A percentile compares a stretch with the other conserved stretches of the same genome.
These are phyloP conservation scores for Amiota minor DNA, from an alignment of 2,888 invertebrate species.

Conservation along the genomic window DNA sequence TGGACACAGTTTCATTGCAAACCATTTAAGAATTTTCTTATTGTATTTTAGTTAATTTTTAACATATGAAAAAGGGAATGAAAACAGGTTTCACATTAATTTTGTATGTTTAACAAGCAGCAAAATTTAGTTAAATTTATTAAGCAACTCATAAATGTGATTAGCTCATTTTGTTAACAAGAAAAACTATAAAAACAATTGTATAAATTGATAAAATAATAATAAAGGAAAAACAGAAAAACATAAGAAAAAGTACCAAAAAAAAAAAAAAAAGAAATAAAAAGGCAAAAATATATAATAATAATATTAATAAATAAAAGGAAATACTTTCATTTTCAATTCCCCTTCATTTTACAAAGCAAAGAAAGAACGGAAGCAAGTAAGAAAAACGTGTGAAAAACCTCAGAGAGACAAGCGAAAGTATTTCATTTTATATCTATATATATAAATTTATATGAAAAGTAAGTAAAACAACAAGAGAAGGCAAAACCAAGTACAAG, in stretches of 20 bases:
- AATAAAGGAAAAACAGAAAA: slow-evolving; percentile 14
- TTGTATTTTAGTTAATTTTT: too few species aligned
- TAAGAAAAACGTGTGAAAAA: slow-evolving; percentile 32
- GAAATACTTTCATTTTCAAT: slow-evolving; percentile 13
- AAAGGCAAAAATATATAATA: slow-evolving; percentile 28
- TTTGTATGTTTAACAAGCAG: slow-evolving; percentile 55
- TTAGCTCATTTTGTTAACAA: slow-evolving; percentile 21
- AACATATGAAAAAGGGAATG: too few species aligned
- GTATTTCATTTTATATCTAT: slow-evolving; percentile 4
- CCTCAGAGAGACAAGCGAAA: slow-evolving; percentile 7
- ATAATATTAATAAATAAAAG: slow-evolving; percentile 18
- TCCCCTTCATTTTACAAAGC: slow-evolving; percentile 12
- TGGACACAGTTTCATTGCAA: too few species aligned
- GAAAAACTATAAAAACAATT: slow-evolving; percentile 2
- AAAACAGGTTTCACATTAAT: too few species aligned
- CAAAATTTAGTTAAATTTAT: slow-evolving; percentile 7
- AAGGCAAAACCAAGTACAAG: slow-evolving; percentile 54
- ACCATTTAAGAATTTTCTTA: too few species aligned
- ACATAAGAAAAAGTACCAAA: slow-evolving; percentile 23
- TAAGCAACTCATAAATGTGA: slow-evolving; percentile 24
- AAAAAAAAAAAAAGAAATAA: slow-evolving; percentile 13
- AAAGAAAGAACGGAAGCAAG: slow-evolving; percentile 33
- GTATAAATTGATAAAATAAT: slow-evolving; percentile 8
- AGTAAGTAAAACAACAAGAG: slow-evolving; percentile 1
- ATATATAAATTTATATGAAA: not conserved